phyloP scores from a whole-genome alignment of 2,797 vertebrate species.

The Ptychadena robeensis region DNA sequence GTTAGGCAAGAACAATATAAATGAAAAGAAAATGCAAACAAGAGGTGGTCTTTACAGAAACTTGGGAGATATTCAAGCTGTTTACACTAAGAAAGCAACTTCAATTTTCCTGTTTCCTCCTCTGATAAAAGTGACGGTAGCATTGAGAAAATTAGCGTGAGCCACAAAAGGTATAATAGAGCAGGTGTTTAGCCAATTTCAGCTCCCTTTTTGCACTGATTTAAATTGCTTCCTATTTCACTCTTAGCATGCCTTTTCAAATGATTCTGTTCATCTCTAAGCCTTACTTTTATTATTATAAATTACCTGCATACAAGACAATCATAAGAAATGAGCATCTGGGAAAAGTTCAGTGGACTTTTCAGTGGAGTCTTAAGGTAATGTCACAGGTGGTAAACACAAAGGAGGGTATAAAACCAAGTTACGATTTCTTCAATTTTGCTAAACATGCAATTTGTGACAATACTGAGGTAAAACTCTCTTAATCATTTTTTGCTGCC shows the following conservation, averaged over 20 bases:
- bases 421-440: background rate
- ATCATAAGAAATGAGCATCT: background rate
- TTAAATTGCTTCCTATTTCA: constrained; percentile 27
- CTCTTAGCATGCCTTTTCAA: constrained; percentile 1
- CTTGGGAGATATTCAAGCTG: constrained; percentile 25
- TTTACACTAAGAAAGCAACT: constrained; percentile 26
- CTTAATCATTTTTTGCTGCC: no score
- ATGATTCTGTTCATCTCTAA: constrained; percentile 8
- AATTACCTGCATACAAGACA: constrained; percentile 5
- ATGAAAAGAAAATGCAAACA: constrained; percentile 40
- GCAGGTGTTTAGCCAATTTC: constrained; percentile 44
- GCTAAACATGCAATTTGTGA: no score
- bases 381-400: background rate
- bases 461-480: no score
- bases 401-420: background rate
- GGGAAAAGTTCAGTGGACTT: background rate
- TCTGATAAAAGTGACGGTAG: constrained; percentile 21
- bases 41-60: constrained; percentile 10
- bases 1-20: constrained; percentile 32
- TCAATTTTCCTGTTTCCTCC: constrained; percentile 25
- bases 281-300: constrained; percentile 21
- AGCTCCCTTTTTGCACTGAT: constrained; percentile 21
- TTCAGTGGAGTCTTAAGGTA: background rate
- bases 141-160: constrained; percentile 12
- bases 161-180: constrained; percentile 30